These are phyloP conservation scores for Lasioglossum pauxillum DNA, from an alignment of 2,888 invertebrate species.

Conservation along the genomic window DNA sequence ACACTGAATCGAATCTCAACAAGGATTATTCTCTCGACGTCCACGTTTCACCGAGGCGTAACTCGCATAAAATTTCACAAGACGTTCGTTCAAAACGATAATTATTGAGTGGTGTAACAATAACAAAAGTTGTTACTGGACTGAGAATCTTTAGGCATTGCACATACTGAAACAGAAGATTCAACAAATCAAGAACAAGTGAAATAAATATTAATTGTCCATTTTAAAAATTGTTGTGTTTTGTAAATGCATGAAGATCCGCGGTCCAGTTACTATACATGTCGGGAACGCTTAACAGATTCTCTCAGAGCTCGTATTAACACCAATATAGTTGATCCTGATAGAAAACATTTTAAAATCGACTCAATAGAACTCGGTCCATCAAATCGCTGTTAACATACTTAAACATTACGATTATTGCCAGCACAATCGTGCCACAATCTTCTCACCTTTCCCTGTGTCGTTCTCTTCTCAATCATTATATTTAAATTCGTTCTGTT, in stretches of 20 bases:
- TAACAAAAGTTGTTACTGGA: slow-evolving; percentile 6
- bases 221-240: not conserved
- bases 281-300: not conserved
- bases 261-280: slow-evolving; percentile 12
- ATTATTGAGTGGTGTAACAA: slow-evolving; percentile 13
- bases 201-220: not conserved
- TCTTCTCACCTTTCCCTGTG: not conserved
- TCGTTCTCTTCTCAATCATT: not conserved
- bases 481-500: not conserved
- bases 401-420: not conserved
- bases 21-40: slow-evolving; percentile 4
- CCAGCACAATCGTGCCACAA: not conserved
- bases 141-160: not conserved
- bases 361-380: not conserved
- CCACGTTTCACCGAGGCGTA: not conserved
- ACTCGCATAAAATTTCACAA: slow-evolving; percentile 13
- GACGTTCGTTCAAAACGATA: slow-evolving; percentile 15
- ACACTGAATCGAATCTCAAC: slow-evolving; percentile 37
- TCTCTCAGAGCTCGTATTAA: not conserved
- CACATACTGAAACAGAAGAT: not conserved
- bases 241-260: not conserved
- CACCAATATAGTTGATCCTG: not conserved
- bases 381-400: not conserved
- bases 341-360: not conserved
- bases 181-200: not conserved